Evolutionary conservation across 53 echinoderm and acorn worm species (phyloP).

Genomic region (Apostichopus leukothele): DNA sequence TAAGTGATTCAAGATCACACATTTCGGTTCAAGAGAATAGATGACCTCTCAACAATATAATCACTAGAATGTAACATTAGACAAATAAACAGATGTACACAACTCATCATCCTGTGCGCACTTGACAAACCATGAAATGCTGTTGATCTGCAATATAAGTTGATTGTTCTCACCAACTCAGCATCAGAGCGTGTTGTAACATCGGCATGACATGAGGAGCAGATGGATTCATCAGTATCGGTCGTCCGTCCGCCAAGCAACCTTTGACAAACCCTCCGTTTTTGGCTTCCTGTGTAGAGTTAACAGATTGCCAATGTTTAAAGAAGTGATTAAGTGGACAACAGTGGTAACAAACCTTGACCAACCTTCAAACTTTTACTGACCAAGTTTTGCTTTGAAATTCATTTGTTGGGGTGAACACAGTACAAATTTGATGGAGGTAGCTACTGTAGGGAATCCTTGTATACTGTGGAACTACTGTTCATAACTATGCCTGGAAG

Average conservation of each 20-base stretch:
- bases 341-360: background rate
- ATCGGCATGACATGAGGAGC: conserved; percentile 73
- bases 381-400: no score
- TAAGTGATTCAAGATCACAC: no score
- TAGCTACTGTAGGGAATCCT: no score
- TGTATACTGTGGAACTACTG: no score
- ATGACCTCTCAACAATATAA: no score
- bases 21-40: no score
- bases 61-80: no score
- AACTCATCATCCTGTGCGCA: no score
- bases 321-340: background rate
- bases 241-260: conserved; percentile 52
- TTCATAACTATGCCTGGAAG: no score
- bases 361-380: background rate
- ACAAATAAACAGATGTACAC: no score
- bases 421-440: no score
- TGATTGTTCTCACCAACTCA: conserved; percentile 58
- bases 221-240: conserved; percentile 78
- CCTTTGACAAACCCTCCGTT: conserved; percentile 73
- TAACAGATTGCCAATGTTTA: background rate
- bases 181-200: conserved; percentile 66
- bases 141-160: background rate
- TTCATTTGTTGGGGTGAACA: no score
- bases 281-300: conserved; percentile 64
- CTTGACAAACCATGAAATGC: background rate